Conservation (phyloP, 1,140 invertebrate species). For the Dendroctonus ponderosae region DNA sequence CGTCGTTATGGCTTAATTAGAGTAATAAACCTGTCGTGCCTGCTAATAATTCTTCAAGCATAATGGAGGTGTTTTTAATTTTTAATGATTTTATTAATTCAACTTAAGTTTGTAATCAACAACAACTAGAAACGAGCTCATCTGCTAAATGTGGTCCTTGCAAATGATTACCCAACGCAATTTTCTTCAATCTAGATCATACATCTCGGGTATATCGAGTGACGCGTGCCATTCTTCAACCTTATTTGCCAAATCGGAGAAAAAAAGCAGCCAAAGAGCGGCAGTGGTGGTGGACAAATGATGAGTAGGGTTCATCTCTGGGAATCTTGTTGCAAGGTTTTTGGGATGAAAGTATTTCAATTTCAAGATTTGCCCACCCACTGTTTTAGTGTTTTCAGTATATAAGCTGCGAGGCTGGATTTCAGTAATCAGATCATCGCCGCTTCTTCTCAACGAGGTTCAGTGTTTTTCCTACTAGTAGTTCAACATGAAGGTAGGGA, state of each 20-base stretch:
- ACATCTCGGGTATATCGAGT: neutral
- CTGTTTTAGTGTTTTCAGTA: slow-evolving; percentile 44
- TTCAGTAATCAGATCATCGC: slow-evolving; percentile 44
- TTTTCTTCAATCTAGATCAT: slow-evolving; percentile 22
- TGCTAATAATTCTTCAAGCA: too few relatives aligned
- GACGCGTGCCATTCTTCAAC: slow-evolving; percentile 7
- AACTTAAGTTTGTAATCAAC: too few relatives aligned
- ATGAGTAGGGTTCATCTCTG: slow-evolving; percentile 24
- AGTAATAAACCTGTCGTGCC: neutral
- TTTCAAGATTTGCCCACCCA: slow-evolving; percentile 46
- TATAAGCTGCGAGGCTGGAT: slow-evolving; percentile 44
- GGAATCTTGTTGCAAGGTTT: slow-evolving; percentile 39
- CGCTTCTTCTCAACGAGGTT: slow-evolving; percentile 22
- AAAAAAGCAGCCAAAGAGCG: slow-evolving; percentile 2
- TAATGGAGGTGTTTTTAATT: too few relatives aligned
- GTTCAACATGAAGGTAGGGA: slow-evolving; percentile 44
- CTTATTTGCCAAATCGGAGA: slow-evolving; percentile 14
- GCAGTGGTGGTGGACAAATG: slow-evolving; percentile 7
- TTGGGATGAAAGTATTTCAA: slow-evolving; percentile 49
- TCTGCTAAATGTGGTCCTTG: neutral
- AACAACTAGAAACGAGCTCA: too few relatives aligned
- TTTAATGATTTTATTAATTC: too few relatives aligned
- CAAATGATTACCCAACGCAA: slow-evolving; percentile 1
- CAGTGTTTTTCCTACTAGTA: slow-evolving; percentile 8
- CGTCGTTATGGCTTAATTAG: neutral